Conservation (phyloP, 2,888 invertebrate species). For the Nephrotoma guestfalica region DNA sequence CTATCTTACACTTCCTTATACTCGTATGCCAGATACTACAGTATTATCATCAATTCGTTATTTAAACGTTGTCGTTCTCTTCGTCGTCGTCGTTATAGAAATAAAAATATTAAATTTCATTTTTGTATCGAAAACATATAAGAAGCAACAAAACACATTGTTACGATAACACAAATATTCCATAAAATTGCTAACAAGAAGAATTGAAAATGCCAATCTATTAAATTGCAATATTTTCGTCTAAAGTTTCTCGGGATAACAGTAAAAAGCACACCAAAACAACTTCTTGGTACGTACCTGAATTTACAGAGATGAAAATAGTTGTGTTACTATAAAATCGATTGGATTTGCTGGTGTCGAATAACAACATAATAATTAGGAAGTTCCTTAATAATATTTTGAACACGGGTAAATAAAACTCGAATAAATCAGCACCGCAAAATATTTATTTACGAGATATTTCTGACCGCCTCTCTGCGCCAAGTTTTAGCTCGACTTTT, state of each 20-base stretch:
- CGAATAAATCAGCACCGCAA: too few relatives aligned
- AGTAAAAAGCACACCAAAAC: neutral
- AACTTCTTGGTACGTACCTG: neutral
- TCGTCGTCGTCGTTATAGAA: neutral
- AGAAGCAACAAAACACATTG: neutral
- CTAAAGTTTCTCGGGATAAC: neutral
- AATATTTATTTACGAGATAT: neutral
- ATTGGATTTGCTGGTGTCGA: neutral
- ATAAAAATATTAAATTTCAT: neutral
- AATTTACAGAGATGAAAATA: neutral
- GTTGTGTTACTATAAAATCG: neutral
- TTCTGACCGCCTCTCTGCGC: neutral
- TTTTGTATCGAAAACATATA: neutral
- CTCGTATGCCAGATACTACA: neutral
- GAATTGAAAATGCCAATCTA: neutral
- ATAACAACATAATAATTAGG: neutral
- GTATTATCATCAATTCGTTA: neutral
- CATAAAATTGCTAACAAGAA: neutral
- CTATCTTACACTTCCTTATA: neutral
- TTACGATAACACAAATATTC: neutral
- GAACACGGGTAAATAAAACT: neutral
- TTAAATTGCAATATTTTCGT: neutral
- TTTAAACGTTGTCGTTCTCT: neutral
- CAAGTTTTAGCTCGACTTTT: slow-evolving; percentile 17
- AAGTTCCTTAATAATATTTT: neutral